Base-by-base conservation (phyloP, 2,888 invertebrate species). In the Spisula subtruncata region DNA sequence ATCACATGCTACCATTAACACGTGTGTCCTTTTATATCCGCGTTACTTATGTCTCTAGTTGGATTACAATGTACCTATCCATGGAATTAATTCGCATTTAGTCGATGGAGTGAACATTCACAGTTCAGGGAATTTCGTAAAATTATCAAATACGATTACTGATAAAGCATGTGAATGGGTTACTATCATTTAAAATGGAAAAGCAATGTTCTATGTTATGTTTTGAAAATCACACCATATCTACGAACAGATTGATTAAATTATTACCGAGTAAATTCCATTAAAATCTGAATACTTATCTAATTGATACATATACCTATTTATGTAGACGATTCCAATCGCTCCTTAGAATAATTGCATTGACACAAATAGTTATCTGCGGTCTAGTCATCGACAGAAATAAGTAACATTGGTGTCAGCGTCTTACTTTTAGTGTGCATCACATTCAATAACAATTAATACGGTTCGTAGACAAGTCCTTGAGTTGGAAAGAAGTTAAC, bases 361-460 rank as follows among this genome's bases (percentile, higher is more conserved):
- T 66, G 25, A 0, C 60, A 12, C 20, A 25, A 25, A 66, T 66
- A 25, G 10, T n/a, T 25, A 66, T n/a, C n/a, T 25, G 60, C 25
- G 25, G 60, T 66, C 60, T 25, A 66, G 60, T n/a, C n/a, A 66
- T 66, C 60, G 60, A 66, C 25, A 66, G 60, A 66, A 66, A 60
- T n/a, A 66, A 25, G 60, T 66, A 25, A 66, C 60, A 66, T 66
- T 66, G 60, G n/a, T 66, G 25, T n/a, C n/a, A 66, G n/a, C 25
- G 25, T 25, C n/a, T 66, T n/a, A 0, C 60, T 0, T n/a, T 4
- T n/a, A 25, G 25, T 66, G 10, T 10, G 60, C n/a, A 66, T 66
- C 60, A 66, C 60, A 16, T 16, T 66, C 60, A 66, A 25, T 25
- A 66, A 10, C 60, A 10, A 66, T 66, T 66, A 66, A 66, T n/a